Conservation (phyloP, 2,888 invertebrate species). For the Dichetophora obliterata region DNA sequence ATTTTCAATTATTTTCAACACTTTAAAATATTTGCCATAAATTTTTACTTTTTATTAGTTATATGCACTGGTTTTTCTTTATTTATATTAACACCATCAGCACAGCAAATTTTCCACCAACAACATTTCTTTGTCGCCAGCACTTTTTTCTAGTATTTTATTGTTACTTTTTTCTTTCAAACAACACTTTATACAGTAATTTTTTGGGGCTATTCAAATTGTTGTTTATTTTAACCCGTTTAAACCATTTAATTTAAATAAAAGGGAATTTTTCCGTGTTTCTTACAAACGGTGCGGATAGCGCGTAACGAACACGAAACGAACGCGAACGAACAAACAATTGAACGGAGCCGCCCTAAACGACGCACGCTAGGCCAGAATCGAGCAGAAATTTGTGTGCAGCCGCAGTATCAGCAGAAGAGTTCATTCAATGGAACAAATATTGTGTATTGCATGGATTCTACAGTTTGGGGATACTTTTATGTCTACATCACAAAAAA, state of each 20-base stretch:
- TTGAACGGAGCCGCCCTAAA: slow-evolving; percentile 54
- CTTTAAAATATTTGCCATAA: neutral
- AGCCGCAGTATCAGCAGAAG: slow-evolving; percentile 6
- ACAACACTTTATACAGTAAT: neutral
- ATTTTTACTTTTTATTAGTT: slow-evolving; percentile 6
- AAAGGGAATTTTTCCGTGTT: neutral
- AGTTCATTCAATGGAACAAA: neutral
- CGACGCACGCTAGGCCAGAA: slow-evolving; percentile 38
- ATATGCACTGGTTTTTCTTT: neutral
- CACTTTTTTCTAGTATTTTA: neutral
- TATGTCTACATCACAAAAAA: slow-evolving; percentile 32
- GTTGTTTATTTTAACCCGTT: slow-evolving; percentile 9
- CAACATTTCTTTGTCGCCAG: neutral
- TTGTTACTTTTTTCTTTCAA: neutral
- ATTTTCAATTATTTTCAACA: neutral
- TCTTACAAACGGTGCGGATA: slow-evolving; percentile 23
- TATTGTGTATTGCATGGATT: too few relatives aligned
- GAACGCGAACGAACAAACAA: slow-evolving; percentile 40
- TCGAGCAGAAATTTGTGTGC: slow-evolving; percentile 21
- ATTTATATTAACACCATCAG: neutral
- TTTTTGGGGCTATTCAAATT: slow-evolving; percentile 11
- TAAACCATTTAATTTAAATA: slow-evolving; percentile 22
- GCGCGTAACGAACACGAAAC: slow-evolving; percentile 39
- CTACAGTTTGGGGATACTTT: slow-evolving; percentile 15
- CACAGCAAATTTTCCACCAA: neutral